Evolutionary conservation across 1,140 invertebrate species (phyloP), one percentile per base, ranked within the genome.

Genomic region (Lepidurus couesii): DNA sequence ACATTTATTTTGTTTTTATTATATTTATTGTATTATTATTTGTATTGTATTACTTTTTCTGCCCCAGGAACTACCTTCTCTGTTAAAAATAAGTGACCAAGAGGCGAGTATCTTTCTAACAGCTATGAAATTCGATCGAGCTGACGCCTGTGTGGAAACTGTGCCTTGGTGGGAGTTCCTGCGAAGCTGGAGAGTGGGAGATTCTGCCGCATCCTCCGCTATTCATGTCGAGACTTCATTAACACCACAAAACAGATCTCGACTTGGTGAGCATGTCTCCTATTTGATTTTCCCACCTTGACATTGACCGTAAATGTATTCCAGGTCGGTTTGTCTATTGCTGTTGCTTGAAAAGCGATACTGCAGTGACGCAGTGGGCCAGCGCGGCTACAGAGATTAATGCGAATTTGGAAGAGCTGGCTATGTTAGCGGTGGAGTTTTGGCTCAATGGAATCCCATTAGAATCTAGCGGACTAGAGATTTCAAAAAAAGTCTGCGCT

Each of bases 51-150:
- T 24, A 24, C 9, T 34, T 16, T 16, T 47, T 8, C n/a, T 1
- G 13, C 24, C 26, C 11, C 34, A 79, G 78, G 74, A 75, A 21
- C 42, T 78, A 4, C 53, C 78, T n/a, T 47, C 74, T 16, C 11
- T 44, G 7, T 75, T 79, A 34, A 74, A 45, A 24, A 21, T 75
- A 45, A 75, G 21, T 26, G 24, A 43, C 5, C 65, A 75, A 8
- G 78, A 79, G 73, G 44, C 65, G 34, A 34, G 53, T 53, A 21
- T 21, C n/a, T 79, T 79, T 75, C 78, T 79, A 42, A 47, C 44
- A 34, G 43, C 42, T 45, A 75, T 79, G 21, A 75, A 79, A 34
- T 79, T 79, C n/a, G 74, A 74, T 8, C 24, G 13, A 44, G 42
- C 73, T 26, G 73, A 79, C 26, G 73, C 42, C 11, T n/a, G 26